Conservation (phyloP, 2,113 vertebrate species). For the Cochlearius cochlearius region DNA sequence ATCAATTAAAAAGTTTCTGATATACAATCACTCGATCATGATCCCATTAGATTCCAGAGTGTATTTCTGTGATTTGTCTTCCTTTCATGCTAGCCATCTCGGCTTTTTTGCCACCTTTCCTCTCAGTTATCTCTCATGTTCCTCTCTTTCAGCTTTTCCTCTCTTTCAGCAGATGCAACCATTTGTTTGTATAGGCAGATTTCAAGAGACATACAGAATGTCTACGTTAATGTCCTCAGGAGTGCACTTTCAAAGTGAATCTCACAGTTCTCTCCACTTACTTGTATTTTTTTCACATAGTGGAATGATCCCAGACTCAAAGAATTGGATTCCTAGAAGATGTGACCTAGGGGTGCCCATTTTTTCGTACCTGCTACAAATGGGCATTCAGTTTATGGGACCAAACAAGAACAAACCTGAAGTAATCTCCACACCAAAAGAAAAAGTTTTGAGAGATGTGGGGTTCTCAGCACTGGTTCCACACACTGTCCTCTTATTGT, state of each 20-base stretch:
- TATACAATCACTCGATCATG: neutral
- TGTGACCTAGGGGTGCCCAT: fast-evolving
- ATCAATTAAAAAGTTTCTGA: neutral
- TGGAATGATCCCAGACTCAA: neutral
- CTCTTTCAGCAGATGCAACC: neutral
- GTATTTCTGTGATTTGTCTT: neutral
- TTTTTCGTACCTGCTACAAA: neutral
- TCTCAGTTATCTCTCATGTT: neutral
- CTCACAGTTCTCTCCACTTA: neutral
- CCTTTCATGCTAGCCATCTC: neutral
- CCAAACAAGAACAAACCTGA: neutral
- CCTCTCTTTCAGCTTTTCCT: neutral
- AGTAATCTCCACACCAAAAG: neutral
- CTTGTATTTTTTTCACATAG: neutral
- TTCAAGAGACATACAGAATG: neutral
- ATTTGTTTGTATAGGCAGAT: neutral
- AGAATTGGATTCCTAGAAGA: neutral
- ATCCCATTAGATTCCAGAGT: neutral
- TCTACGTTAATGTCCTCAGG: neutral
- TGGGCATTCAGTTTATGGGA: neutral
- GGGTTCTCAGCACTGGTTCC: neutral
- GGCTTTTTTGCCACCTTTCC: neutral
- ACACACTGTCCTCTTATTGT: neutral
- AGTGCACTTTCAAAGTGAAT: neutral
- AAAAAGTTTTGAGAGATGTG: neutral